Evolutionary conservation across 2,113 vertebrate species (phyloP).

Genomic region (Macroglossus sobrinus): DNA sequence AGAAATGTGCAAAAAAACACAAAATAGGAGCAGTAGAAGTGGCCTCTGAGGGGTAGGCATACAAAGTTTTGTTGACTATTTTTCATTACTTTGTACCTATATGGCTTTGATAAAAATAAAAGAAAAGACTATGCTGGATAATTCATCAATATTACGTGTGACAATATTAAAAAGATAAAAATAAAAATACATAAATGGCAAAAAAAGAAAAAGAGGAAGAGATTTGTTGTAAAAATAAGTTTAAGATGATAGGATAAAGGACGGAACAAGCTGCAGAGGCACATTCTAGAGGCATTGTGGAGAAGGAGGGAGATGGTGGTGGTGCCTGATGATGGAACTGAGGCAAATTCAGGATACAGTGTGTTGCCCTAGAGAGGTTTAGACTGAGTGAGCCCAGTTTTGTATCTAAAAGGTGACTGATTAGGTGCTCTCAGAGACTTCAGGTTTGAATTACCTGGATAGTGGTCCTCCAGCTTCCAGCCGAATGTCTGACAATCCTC

Average conservation of each 20-base stretch:
- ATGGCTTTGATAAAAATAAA: neutral
- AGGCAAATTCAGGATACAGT: neutral
- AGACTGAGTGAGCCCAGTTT: neutral
- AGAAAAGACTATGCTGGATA: neutral
- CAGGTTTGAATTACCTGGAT: no score
- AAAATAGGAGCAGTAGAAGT: no score
- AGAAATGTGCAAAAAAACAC: no score
- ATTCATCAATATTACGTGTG: neutral
- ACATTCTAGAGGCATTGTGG: fast-evolving
- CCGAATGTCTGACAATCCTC: neutral
- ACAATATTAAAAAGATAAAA: neutral
- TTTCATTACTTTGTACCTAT: neutral
- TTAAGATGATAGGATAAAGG: neutral
- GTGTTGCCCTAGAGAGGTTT: neutral
- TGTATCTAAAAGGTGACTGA: neutral
- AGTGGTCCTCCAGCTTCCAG: neutral
- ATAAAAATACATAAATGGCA: neutral
- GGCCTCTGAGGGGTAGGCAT: no score
- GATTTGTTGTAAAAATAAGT: neutral
- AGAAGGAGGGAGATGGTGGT: fast-evolving
- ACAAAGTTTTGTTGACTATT: neutral
- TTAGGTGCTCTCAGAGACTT: neutral
- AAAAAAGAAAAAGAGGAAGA: neutral
- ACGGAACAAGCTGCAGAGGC: neutral
- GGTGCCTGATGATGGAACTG: neutral